These are phyloP conservation scores for Pipa parva DNA, from an alignment of 2,113 vertebrate genomes.

Conservation along the genomic window DNA sequence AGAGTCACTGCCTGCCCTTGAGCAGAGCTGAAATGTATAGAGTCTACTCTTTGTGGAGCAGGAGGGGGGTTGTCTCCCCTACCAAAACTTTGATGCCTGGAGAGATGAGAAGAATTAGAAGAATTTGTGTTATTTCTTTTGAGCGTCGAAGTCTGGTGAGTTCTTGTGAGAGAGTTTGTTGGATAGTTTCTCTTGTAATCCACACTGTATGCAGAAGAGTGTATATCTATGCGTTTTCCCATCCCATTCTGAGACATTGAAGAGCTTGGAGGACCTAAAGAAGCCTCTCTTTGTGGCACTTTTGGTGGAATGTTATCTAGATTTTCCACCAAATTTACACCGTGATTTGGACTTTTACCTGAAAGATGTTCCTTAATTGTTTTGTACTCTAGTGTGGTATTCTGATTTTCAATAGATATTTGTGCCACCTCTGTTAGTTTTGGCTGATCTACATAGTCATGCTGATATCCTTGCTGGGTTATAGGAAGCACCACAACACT, in stretches of 20 bases:
- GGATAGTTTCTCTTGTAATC: constrained; percentile 85
- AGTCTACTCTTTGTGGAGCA: constrained; percentile 94
- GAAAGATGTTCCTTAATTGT: constrained; percentile 76
- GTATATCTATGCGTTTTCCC: constrained; percentile 89
- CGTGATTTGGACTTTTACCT: constrained; percentile 80
- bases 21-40: constrained; percentile 84
- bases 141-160: constrained; percentile 72
- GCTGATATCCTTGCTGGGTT: constrained; percentile 89
- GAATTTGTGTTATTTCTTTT: constrained; percentile 99
- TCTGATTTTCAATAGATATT: constrained; percentile 82
- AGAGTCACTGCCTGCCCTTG: constrained; percentile 76
- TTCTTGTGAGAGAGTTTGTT: constrained; percentile 71
- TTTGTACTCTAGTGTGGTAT: constrained; percentile 91
- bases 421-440: constrained; percentile 74
- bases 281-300: constrained; percentile 93
- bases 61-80: constrained; percentile 88
- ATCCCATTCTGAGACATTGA: constrained; percentile 77
- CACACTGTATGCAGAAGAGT: constrained; percentile 82
- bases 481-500: constrained; percentile 90
- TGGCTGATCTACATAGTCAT: constrained; percentile 92
- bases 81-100: constrained; percentile 89
- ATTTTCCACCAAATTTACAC: constrained; percentile 77
- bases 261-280: constrained; percentile 71
- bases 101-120: constrained; percentile 93
- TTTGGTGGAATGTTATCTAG: constrained; percentile 82